phyloP scores from a whole-genome alignment of 2,113 vertebrate genomes.

The Scomber colias region DNA sequence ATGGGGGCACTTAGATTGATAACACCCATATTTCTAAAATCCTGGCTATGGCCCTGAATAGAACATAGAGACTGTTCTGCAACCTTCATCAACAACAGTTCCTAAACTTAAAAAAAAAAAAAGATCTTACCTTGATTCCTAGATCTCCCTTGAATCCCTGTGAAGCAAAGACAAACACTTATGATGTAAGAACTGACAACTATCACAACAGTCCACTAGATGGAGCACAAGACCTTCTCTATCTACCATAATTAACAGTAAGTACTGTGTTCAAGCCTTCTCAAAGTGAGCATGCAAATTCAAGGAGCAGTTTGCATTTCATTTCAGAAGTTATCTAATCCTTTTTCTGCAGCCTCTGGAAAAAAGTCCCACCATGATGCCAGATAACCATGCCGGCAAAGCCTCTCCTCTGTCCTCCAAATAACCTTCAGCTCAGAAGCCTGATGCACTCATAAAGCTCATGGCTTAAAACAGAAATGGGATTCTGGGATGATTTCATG shows the following conservation, averaged over 20 bases:
- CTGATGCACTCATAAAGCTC: constrained; percentile 24
- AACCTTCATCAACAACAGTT: not conserved
- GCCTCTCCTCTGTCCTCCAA: not conserved
- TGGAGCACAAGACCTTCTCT: constrained; percentile 21
- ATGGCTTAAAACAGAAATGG: constrained; percentile 16
- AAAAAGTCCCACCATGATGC: too few species aligned
- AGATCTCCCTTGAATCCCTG: constrained; percentile 76
- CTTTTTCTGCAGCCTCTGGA: not conserved
- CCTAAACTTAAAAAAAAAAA: too few species aligned
- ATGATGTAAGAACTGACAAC: not conserved
- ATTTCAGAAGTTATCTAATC: constrained; percentile 3
- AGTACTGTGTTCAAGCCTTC: not conserved
- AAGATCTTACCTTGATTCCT: constrained; percentile 76
- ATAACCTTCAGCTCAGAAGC: constrained; percentile 27
- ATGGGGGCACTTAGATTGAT: too few species aligned
- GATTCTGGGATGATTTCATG: constrained; percentile 41
- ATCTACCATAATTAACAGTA: too few species aligned
- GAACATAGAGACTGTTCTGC: not conserved
- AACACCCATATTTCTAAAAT: not conserved
- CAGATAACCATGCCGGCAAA: not conserved
- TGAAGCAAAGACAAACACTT: constrained; percentile 22
- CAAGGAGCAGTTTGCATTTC: not conserved
- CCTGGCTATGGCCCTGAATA: too few species aligned
- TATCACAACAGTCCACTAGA: constrained; percentile 41
- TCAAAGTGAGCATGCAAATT: not conserved